These are phyloP conservation scores for Psilopsiagon aymara DNA, from an alignment of 2,113 vertebrate genomes.

Conservation along the genomic window DNA sequence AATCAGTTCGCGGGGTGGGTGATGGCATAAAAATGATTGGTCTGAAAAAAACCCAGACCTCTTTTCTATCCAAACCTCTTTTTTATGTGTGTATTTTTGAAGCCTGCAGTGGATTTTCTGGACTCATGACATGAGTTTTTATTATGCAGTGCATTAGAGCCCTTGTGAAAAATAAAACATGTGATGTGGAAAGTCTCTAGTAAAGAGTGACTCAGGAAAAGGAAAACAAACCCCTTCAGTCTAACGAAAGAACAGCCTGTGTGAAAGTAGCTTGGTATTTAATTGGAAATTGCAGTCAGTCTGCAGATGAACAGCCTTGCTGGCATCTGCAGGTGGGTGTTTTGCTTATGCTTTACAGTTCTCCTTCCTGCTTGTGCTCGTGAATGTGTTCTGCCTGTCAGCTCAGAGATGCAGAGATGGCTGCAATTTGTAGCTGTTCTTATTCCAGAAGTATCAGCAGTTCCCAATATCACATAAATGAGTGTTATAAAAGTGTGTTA, in stretches of 20 bases:
- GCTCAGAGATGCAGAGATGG: conserved; percentile 10
- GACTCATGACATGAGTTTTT: conserved; percentile 2
- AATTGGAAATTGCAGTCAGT: conserved; percentile 52
- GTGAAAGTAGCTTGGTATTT: conserved; percentile 52
- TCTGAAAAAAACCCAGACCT: not conserved
- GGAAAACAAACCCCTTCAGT: conserved; percentile 55
- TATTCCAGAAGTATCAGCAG: conserved; percentile 32
- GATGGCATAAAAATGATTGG: not conserved
- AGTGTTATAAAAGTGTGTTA: not conserved
- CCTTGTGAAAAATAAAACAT: conserved; percentile 59
- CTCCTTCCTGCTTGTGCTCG: conserved; percentile 7
- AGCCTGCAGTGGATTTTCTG: conserved; percentile 14
- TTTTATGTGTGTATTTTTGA: not conserved
- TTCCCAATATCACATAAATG: not conserved
- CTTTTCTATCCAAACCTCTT: not conserved
- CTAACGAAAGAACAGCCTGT: conserved; percentile 36
- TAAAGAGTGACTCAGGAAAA: conserved; percentile 46
- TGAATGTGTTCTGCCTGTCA: conserved; percentile 40
- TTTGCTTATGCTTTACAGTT: conserved; percentile 54
- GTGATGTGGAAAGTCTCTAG: conserved; percentile 40
- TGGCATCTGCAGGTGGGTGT: conserved; percentile 63
- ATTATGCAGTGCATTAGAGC: not conserved
- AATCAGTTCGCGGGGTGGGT: not conserved
- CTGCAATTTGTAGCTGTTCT: conserved; percentile 25
- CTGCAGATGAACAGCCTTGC: conserved; percentile 46